Evolutionary conservation across 2,797 vertebrate genomes (phyloP).

Genomic region (Pantherophis vulpinus): DNA sequence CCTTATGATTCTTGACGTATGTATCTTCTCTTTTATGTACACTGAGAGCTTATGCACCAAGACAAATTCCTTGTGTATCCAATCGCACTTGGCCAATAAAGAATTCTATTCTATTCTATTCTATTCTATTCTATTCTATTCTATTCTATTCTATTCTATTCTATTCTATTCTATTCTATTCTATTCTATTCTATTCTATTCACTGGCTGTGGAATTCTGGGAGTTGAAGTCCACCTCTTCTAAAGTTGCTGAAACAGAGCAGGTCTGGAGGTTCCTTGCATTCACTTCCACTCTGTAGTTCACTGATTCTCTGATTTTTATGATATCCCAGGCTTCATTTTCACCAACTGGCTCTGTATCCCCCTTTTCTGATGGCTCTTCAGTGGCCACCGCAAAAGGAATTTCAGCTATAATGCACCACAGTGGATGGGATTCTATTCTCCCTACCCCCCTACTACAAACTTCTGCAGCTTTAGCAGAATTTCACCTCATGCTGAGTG

Average conservation of each 20-base stretch:
- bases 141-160: too few relatives aligned
- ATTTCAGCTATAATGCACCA: background rate
- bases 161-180: too few relatives aligned
- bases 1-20: too few relatives aligned
- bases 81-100: too few relatives aligned
- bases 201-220: background rate
- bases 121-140: too few relatives aligned
- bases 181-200: too few relatives aligned
- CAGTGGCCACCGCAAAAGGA: background rate
- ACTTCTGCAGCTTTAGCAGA: conserved; percentile 14
- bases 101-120: too few relatives aligned
- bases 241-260: background rate
- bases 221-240: background rate
- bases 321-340: background rate
- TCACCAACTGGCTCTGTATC: background rate
- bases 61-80: too few relatives aligned
- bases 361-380: background rate
- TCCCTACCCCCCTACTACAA: too few relatives aligned
- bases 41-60: too few relatives aligned
- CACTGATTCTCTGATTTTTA: background rate
- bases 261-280: background rate
- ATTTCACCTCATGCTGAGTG: background rate
- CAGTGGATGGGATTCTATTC: background rate
- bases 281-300: background rate
- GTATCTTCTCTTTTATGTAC: too few relatives aligned